Conservation (phyloP, 2,797 vertebrate species). For the Coregonus sp. region DNA sequence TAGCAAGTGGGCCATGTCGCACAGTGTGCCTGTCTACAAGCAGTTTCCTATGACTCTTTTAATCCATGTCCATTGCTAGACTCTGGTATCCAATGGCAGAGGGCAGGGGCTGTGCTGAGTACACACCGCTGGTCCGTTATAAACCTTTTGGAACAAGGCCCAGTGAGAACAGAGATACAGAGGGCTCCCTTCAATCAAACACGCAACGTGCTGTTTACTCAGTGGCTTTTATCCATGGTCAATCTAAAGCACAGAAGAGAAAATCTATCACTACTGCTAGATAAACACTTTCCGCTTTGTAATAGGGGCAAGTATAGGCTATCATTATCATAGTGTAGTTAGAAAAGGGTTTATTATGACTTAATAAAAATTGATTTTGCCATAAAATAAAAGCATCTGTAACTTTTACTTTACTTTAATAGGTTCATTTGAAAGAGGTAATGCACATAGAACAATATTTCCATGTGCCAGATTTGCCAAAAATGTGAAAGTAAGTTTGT, state of each 20-base stretch:
- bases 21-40: slow-evolving; percentile 1
- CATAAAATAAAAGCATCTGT: not conserved
- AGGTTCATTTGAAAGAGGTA: no score
- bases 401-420: not conserved
- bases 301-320: not conserved
- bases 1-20: not conserved
- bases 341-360: not conserved
- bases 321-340: not conserved
- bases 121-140: slow-evolving; percentile 1
- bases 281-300: not conserved
- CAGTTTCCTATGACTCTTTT: not conserved
- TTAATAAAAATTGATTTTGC: not conserved
- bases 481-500: no score
- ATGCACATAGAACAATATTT: no score
- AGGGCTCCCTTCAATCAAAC: no score
- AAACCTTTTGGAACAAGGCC: not conserved
- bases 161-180: not conserved
- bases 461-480: no score
- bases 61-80: slow-evolving; percentile 1
- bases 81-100: not conserved
- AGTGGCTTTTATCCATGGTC: no score
- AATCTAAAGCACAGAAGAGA: no score
- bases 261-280: not conserved
- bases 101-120: slow-evolving; percentile 12
- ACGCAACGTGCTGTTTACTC: no score